phyloP scores from a whole-genome alignment of 2,797 vertebrate genomes.

The Sebastes dallii region DNA sequence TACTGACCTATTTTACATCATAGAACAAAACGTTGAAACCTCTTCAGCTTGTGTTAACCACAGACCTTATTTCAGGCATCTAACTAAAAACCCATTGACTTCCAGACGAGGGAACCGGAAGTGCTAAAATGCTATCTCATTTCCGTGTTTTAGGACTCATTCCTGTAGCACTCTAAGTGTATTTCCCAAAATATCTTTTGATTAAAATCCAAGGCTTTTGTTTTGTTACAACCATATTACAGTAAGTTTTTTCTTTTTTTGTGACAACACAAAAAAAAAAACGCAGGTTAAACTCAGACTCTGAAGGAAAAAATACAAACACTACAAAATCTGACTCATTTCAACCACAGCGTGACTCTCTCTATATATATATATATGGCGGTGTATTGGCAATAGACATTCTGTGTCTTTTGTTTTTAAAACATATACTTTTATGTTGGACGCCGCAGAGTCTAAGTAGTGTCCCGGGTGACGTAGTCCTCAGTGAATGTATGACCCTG shows the following conservation, averaged over 20 bases:
- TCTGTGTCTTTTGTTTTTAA: conserved; percentile 2
- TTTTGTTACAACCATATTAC: conserved; percentile 3
- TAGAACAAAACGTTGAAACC: too few species aligned
- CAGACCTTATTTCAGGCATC: too few species aligned
- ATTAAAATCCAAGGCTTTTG: background rate
- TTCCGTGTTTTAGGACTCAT: too few species aligned
- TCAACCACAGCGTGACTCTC: background rate
- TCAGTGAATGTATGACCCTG: conserved; percentile 71
- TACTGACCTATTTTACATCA: too few species aligned
- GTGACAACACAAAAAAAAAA: conserved; percentile 7
- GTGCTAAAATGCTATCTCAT: too few species aligned
- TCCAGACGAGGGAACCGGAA: too few species aligned
- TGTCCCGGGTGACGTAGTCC: conserved; percentile 36
- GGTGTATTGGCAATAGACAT: conserved; percentile 2
- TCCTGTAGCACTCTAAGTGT: too few species aligned
- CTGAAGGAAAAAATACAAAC: background rate
- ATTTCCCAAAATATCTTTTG: background rate
- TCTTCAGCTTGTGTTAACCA: too few species aligned
- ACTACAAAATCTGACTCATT: conserved; percentile 12
- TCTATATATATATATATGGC: background rate
- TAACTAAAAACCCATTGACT: too few species aligned
- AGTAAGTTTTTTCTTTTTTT: background rate
- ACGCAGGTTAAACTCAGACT: conserved; percentile 16
- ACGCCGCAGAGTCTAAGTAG: conserved; percentile 8
- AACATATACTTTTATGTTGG: background rate